Conservation (phyloP, 2,113 vertebrate genomes). For the Tichodroma muraria region DNA sequence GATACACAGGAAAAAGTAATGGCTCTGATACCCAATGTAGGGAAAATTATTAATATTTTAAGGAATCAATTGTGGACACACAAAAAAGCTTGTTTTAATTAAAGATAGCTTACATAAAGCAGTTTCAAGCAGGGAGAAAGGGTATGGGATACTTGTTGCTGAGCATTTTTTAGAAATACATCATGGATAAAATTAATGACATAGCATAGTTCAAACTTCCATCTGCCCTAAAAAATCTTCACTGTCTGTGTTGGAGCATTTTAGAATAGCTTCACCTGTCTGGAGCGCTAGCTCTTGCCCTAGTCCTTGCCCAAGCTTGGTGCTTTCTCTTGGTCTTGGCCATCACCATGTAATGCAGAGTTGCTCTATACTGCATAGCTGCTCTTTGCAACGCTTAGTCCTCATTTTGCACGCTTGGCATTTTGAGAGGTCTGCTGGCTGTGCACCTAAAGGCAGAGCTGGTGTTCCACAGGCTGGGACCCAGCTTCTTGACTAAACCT, state of each 20-base stretch:
- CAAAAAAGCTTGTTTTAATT: slow-evolving; percentile 44
- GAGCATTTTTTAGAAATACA: neutral
- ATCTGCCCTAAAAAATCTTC: neutral
- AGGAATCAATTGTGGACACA: slow-evolving; percentile 29
- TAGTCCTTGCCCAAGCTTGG: neutral
- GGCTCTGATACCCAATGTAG: slow-evolving; percentile 2
- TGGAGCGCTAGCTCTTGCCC: neutral
- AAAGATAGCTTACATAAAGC: neutral
- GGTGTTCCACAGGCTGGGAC: neutral
- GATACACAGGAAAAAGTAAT: slow-evolving; percentile 40
- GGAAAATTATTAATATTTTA: slow-evolving; percentile 60
- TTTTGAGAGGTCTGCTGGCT: neutral
- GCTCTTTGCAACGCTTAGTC: neutral
- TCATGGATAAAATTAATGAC: neutral
- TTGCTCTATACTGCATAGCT: neutral
- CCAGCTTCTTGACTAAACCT: neutral
- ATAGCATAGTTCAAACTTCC: neutral
- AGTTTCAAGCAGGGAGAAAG: neutral
- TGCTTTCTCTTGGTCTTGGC: neutral
- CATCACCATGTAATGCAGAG: accelerated
- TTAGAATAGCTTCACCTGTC: neutral
- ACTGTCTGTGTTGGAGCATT: neutral
- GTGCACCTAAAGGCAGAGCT: neutral
- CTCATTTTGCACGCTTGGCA: neutral
- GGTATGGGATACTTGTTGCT: neutral